These are phyloP conservation scores for Tragelaphus strepsiceros DNA, from an alignment of 2,113 vertebrate species.

Conservation along the genomic window DNA sequence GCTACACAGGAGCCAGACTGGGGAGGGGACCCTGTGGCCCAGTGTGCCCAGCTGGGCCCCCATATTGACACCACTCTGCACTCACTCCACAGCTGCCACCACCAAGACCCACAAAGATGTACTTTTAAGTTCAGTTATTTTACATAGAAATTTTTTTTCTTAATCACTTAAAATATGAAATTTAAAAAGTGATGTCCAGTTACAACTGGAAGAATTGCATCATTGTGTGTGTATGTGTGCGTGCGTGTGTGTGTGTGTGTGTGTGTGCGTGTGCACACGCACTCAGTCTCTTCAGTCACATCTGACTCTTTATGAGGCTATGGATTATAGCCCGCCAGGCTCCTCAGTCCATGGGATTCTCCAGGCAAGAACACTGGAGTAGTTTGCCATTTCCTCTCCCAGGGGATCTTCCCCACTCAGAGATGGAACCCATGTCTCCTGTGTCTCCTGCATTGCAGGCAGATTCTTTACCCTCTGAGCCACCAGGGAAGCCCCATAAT, in stretches of 20 bases:
- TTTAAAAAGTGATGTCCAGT: not conserved
- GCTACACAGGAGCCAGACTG: not conserved
- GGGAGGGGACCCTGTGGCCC: not conserved
- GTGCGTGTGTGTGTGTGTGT: rapidly evolving
- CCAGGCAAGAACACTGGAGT: not conserved
- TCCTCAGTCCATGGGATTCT: not conserved
- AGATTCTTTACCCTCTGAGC: not conserved
- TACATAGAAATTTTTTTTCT: not conserved
- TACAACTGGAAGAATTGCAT: not conserved
- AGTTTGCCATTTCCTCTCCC: not conserved
- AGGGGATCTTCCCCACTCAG: not conserved
- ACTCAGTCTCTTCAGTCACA: not conserved
- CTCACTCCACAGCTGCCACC: not conserved
- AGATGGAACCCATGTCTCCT: not conserved
- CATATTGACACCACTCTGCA: not conserved
- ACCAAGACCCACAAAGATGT: not conserved
- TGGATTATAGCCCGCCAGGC: not conserved
- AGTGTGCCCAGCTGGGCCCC: not conserved
- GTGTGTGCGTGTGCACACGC: rapidly evolving
- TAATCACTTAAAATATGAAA: not conserved
- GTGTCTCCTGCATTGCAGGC: not conserved
- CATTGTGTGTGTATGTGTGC: not conserved
- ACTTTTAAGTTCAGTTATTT: not conserved
- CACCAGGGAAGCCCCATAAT: not conserved
- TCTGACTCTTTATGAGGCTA: not conserved